Base-by-base conservation (phyloP, 64 coral and sea anemone genomes). In the Stichodactyla helianthus region DNA sequence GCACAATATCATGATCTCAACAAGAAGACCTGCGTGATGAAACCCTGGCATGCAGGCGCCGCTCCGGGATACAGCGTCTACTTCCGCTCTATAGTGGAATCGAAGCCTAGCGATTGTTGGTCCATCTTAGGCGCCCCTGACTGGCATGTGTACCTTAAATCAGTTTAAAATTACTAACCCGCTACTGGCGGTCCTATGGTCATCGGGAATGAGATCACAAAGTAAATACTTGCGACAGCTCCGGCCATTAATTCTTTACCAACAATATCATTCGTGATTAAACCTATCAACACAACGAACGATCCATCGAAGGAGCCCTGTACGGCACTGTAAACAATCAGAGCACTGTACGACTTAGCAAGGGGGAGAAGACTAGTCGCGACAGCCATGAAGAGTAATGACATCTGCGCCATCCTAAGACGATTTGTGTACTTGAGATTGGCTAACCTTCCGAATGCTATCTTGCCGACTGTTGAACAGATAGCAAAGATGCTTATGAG, bases 201-300 rank as follows among this genome's bases (percentile, higher is more conserved):
- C 19, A 92, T 35, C 5, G 93, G 93, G 19, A 95, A 79, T 7
- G 93, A 86, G 59, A 95, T 26, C 54, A 95, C 76, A 20, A 82
- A 89, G 77, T 82, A 95, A 10, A 95, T 16, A n/a, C 82, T 70
- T 0, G 89, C 93, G 20, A 95, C 84, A 86, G 89, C 93, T 71
- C 83, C 83, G 4, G 93, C 87, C 86, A 95, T 88, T 89, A 95
- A 56, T 20, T 88, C 60, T 16, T 88, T 88, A 6, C 93, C 93
- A 23, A 95, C 86, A 18, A 95, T 95, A 76, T 95, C 93, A 79
- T 91, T 83, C 27, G 90, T 95, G 17, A 95, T 62, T 27, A 95
- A 86, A 14, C 93, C 93, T n/a, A 89, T 52, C 44, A 86, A 23
- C 8, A 95, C 84, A 53, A 20, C 5, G 55, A 89, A 88, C 15